phyloP scores from a whole-genome alignment of 2,797 vertebrate genomes.

The Cuculus canorus region DNA sequence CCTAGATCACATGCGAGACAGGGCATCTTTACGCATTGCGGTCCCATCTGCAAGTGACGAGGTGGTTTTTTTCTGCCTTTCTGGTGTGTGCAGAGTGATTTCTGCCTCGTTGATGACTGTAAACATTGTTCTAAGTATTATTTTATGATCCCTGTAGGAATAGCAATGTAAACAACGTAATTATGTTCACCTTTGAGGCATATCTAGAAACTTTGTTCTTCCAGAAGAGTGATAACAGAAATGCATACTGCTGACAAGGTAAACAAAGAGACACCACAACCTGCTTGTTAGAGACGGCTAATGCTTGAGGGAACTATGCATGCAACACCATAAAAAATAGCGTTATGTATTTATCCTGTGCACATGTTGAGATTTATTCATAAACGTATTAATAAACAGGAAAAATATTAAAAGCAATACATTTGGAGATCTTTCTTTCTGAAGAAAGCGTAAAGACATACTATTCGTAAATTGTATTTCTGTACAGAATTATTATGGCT shows the following conservation, averaged over 20 bases:
- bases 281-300: conserved; percentile 40
- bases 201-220: conserved; percentile 55
- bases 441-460: not conserved
- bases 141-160: conserved; percentile 61
- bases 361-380: not conserved
- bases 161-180: conserved; percentile 62
- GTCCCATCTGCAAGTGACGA: not conserved
- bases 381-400: not conserved
- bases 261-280: conserved; percentile 41
- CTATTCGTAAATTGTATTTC: not conserved
- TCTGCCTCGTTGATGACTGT: conserved; percentile 34
- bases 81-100: not conserved
- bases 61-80: not conserved
- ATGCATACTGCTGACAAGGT: conserved; percentile 52
- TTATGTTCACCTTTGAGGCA: conserved; percentile 62
- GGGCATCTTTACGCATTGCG: not conserved
- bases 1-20: not conserved
- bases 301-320: conserved; percentile 15
- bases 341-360: not conserved
- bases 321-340: not conserved
- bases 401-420: not conserved
- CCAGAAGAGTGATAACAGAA: conserved; percentile 65
- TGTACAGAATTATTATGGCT: not conserved
- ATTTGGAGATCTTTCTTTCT: not conserved
- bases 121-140: conserved; percentile 55